Evolutionary conservation across 2,113 vertebrate species (phyloP).

Genomic region (Tichodroma muraria): DNA sequence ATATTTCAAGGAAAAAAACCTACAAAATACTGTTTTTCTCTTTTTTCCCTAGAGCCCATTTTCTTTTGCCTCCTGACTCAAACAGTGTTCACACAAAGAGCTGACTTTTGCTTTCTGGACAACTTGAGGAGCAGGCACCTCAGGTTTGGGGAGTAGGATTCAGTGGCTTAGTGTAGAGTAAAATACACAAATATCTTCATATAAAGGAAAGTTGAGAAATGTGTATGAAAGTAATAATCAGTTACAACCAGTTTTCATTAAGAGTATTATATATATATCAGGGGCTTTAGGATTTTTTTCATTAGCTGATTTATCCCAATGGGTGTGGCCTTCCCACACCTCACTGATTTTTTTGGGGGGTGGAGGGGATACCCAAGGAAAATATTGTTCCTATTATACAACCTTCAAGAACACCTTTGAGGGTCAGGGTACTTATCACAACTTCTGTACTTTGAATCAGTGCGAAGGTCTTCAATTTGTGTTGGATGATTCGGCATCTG

Average conservation of each 20-base stretch:
- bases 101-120: not conserved
- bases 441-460: not conserved
- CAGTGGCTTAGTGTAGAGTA: not conserved
- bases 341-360: fast-evolving
- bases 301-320: not conserved
- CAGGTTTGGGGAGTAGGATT: not conserved
- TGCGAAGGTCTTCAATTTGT: not conserved
- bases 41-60: not conserved
- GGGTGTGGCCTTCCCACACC: not conserved
- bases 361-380: not conserved
- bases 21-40: not conserved
- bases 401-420: not conserved
- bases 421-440: not conserved
- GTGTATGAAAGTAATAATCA: not conserved
- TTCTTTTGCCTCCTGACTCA: not conserved
- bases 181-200: not conserved
- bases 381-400: not conserved
- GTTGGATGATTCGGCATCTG: not conserved
- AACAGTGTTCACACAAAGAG: not conserved
- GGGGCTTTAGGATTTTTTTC: not conserved
- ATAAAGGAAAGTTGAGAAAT: not conserved
- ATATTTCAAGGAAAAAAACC: not conserved
- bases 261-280: not conserved
- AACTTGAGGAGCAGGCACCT: not conserved
- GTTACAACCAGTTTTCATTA: not conserved